phyloP scores from a whole-genome alignment of 2,888 invertebrate species.

The Ypsolopha sequella region DNA sequence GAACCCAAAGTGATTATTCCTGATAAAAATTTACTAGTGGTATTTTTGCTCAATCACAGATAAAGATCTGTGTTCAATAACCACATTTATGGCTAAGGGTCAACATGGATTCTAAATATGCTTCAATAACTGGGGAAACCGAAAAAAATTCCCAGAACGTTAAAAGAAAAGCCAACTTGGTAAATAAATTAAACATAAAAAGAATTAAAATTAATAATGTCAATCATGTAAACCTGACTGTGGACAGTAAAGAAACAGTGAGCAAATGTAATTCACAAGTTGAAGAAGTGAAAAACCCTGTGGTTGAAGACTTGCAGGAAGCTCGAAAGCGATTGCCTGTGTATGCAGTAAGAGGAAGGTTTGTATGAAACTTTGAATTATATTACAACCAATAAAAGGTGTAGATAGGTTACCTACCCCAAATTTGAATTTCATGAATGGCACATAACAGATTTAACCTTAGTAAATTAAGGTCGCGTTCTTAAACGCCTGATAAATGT shows the following conservation, averaged over 20 bases:
- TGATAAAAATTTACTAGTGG: no score
- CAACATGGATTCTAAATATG: slow-evolving; percentile 59
- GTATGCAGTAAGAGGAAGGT: slow-evolving; percentile 60
- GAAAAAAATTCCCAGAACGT: slow-evolving; percentile 20
- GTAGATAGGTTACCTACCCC: no score
- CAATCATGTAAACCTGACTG: not conserved
- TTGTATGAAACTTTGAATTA: slow-evolving; percentile 13
- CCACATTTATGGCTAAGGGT: no score
- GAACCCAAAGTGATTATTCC: no score
- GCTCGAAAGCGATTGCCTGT: slow-evolving; percentile 66
- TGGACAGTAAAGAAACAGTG: not conserved
- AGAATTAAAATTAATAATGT: slow-evolving; percentile 22
- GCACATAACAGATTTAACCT: no score
- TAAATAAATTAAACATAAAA: slow-evolving; percentile 31
- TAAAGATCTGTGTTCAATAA: no score
- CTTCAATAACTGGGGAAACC: slow-evolving; percentile 30
- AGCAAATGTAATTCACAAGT: not conserved
- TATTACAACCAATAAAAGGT: no score
- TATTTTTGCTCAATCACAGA: no score
- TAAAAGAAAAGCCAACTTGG: slow-evolving; percentile 25
- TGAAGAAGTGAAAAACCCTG: slow-evolving; percentile 9
- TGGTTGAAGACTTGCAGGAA: slow-evolving; percentile 35
- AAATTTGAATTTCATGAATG: no score
- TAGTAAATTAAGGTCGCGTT: no score
- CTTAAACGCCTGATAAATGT: no score